A percentile compares a stretch with the other conserved stretches of the same genome.
These are phyloP conservation scores for Mercenaria mercenaria DNA, from an alignment of 1,140 invertebrate species.

Conservation along the genomic window DNA sequence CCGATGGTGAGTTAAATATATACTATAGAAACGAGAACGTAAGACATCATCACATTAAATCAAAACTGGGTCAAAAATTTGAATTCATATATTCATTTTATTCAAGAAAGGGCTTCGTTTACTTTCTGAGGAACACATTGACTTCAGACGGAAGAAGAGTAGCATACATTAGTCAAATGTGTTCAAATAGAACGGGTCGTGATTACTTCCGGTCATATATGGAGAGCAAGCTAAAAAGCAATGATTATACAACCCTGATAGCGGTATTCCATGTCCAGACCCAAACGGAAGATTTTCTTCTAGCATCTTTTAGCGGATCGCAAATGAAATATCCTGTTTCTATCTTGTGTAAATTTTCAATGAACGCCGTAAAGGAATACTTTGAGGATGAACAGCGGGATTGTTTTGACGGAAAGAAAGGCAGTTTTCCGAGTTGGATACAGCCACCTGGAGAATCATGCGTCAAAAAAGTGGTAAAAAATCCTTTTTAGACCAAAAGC, in stretches of 20 bases:
- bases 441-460: not conserved
- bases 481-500: not conserved
- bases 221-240: constrained; percentile 10
- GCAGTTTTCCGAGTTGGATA: not conserved
- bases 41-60: not conserved
- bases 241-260: constrained; percentile 11
- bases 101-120: not conserved
- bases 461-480: not conserved
- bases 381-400: not conserved
- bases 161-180: constrained; percentile 34
- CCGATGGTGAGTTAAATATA: not conserved
- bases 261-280: not conserved
- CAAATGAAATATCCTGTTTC: not conserved
- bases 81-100: constrained; percentile 27
- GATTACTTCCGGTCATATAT: constrained; percentile 34
- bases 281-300: not conserved
- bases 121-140: constrained; percentile 12
- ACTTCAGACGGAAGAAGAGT: not conserved
- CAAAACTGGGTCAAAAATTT: not conserved
- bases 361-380: not conserved
- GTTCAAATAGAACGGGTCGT: not conserved
- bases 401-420: not conserved
- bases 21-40: not conserved
- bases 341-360: not conserved
- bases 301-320: not conserved